Conservation (phyloP, 1,140 invertebrate genomes). For the Drosophila trapezifrons region DNA sequence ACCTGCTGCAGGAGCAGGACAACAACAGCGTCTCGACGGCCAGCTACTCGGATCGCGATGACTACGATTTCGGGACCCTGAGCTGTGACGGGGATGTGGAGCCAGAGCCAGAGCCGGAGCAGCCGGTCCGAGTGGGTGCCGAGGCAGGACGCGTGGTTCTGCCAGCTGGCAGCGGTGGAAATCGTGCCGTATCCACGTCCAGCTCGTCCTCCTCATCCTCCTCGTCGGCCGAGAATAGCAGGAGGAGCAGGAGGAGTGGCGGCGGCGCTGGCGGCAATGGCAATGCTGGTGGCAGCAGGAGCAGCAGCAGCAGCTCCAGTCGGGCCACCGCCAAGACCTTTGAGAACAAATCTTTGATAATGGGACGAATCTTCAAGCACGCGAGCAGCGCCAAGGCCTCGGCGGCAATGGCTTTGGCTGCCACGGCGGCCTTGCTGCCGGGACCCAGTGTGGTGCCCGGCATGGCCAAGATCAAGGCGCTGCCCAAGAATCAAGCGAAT, state of each 20-base stretch:
- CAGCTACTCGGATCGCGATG: conserved; percentile 82
- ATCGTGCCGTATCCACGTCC: conserved; percentile 29
- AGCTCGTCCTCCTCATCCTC: conserved; percentile 56
- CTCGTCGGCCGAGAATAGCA: conserved; percentile 30
- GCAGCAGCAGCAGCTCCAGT: conserved; percentile 73
- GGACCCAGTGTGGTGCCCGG: conserved; percentile 8
- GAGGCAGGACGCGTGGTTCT: conserved; percentile 3
- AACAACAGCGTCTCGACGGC: conserved; percentile 80
- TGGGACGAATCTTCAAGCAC: conserved; percentile 86
- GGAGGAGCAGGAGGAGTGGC: conserved; percentile 14
- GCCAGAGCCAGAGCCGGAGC: conserved; percentile 17
- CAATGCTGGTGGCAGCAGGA: conserved; percentile 23
- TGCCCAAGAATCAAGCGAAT: conserved; percentile 74
- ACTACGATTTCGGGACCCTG: conserved; percentile 81
- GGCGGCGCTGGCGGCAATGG: neutral
- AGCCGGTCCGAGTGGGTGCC: conserved; percentile 7
- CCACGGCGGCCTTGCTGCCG: conserved; percentile 4
- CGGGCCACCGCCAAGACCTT: conserved; percentile 79
- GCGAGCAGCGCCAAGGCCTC: conserved; percentile 79
- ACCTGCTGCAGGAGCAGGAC: conserved; percentile 72
- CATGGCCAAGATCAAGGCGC: conserved; percentile 39
- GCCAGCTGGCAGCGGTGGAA: neutral
- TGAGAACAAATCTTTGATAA: conserved; percentile 85
- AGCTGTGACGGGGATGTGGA: conserved; percentile 72
- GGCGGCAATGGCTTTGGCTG: neutral